Evolutionary conservation across 1,140 invertebrate genomes (phyloP), one percentile per base, ranked within the genome.

Genomic region (Atopsyche davidsoni): DNA sequence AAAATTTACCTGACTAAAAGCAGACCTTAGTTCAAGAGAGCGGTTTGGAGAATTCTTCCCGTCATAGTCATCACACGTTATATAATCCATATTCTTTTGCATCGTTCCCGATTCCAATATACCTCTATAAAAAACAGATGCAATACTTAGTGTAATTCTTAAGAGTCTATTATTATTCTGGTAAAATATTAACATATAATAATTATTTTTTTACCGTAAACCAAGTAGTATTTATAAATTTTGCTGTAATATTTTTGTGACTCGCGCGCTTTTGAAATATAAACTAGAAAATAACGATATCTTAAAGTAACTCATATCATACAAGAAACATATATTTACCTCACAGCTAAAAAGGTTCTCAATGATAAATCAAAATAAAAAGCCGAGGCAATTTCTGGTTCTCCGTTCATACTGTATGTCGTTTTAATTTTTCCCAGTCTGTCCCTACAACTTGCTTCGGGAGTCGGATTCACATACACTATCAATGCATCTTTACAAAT

Each of bases 341-440:
- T 87, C 59, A 87, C 80, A 1, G 87, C 78, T n/a, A 81, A 63
- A 44, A 92, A 80, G 7, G 84, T 81, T 36, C 83, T 67, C 18
- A 85, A 64, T 4, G 83, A 78, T 16, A 93, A 62, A 64, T 95
- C 91, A 67, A 90, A 93, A 63, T 92, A 91, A 64, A 94, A 92
- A 0, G 86, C 82, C 4, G 88, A 82, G 2, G 82, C 78, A 40
- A 87, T 79, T 63, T 82, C 79, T 2, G 84, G 83, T 54, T 80
- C 76, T 17, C 78, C 77, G 50, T 79, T 83, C 54, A 87, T 73
- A 53, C 81, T 80, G 61, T 79, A 85, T 0, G 80, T 80, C 1
- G 78, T 81, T 55, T 75, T 76, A n/a, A 87, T 77, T 42, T 79
- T 73, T n/a, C 76, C 77, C 32, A 82, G 63, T 25, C 79, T 75